phyloP scores from a whole-genome alignment of 2,113 vertebrate species.

The Ceratotherium simum region DNA sequence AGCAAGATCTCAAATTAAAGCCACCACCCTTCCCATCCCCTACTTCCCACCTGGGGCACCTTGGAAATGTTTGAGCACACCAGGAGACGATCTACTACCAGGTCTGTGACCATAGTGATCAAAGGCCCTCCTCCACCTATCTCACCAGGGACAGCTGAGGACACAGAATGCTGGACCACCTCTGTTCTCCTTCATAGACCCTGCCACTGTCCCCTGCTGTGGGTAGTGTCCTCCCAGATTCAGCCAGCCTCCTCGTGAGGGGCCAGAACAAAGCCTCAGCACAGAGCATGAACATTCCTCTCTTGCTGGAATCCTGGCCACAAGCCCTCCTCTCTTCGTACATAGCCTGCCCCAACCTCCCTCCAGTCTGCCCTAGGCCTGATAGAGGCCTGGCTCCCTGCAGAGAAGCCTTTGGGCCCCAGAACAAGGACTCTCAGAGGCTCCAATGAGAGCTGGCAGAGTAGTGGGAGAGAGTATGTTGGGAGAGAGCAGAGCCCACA shows the following conservation, averaged over 20 bases:
- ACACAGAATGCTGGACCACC: background rate
- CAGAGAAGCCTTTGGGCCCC: background rate
- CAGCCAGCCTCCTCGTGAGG: background rate
- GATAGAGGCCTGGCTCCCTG: background rate
- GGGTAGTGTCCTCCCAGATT: background rate
- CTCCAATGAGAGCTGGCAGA: background rate
- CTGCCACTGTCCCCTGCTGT: background rate
- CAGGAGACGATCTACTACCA: too few relatives aligned
- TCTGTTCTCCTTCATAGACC: background rate
- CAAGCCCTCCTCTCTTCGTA: background rate
- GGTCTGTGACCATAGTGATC: background rate
- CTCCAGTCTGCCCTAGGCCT: background rate
- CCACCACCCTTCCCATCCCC: background rate
- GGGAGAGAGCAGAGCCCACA: background rate
- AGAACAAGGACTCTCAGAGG: background rate
- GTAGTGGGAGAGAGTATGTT: too few relatives aligned
- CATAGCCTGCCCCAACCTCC: background rate
- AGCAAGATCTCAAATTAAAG: background rate
- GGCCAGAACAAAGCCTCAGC: background rate
- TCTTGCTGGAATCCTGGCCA: background rate
- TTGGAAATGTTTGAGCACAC: background rate
- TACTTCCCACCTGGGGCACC: background rate
- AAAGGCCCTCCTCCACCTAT: background rate
- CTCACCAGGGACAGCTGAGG: background rate
- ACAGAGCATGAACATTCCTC: background rate